Evolutionary conservation across 2,113 vertebrate genomes (phyloP).

Genomic region (Oceanites oceanicus): DNA sequence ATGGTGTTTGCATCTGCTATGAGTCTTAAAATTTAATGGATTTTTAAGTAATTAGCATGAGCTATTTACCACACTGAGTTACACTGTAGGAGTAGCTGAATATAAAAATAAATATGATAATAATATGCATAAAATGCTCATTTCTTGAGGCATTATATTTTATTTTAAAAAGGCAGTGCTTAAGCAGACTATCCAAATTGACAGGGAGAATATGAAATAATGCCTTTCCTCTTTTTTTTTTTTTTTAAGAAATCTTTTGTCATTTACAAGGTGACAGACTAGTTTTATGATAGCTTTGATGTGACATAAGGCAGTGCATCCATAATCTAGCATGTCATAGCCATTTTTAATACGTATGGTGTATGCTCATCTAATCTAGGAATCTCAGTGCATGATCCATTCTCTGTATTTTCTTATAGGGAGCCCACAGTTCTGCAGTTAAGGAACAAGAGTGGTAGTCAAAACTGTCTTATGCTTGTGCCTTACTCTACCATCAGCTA

Average conservation of each 20-base stretch:
- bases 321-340: slow-evolving; percentile 45
- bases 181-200: slow-evolving; percentile 60
- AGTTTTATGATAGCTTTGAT: slow-evolving; percentile 40
- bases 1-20: slow-evolving; percentile 72
- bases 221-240: slow-evolving; percentile 17
- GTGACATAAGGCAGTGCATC: slow-evolving; percentile 48
- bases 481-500: neutral
- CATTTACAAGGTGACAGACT: slow-evolving; percentile 49
- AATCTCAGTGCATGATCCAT: neutral
- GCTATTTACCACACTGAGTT: slow-evolving; percentile 73
- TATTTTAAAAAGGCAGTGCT: slow-evolving; percentile 48
- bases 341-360: slow-evolving; percentile 9
- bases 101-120: slow-evolving; percentile 80
- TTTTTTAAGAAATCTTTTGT: neutral
- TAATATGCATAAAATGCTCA: slow-evolving; percentile 75
- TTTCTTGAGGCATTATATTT: slow-evolving; percentile 69
- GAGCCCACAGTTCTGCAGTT: neutral
- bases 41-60: slow-evolving; percentile 80
- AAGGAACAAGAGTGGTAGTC: neutral
- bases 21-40: slow-evolving; percentile 72
- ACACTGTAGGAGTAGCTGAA: slow-evolving; percentile 72
- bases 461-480: neutral
- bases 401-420: neutral
- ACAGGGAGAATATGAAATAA: slow-evolving; percentile 64
- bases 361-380: neutral